Percentiles rank a stretch among this genome's conserved stretches.
These are phyloP conservation scores for Phaetusa simplex DNA, from an alignment of 2,113 vertebrate species.

Conservation along the genomic window DNA sequence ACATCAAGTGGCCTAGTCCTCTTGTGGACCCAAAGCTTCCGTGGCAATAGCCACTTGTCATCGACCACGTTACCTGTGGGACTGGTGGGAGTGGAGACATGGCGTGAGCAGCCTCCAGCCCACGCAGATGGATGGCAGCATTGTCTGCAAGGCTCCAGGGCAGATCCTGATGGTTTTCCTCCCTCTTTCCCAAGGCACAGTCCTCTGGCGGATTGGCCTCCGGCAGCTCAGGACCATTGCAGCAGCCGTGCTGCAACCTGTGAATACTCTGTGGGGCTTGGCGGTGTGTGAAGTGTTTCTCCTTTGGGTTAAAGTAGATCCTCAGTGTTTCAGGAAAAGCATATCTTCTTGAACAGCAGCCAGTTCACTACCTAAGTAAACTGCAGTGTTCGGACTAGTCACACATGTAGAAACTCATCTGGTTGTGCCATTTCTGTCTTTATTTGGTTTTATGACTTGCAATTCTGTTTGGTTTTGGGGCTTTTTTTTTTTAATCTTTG, in stretches of 20 bases:
- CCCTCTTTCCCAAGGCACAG: not conserved
- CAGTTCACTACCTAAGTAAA: not conserved
- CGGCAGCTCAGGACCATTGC: not conserved
- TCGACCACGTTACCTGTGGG: not conserved
- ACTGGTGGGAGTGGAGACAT: not conserved
- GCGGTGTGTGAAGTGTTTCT: not conserved
- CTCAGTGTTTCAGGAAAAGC: not conserved
- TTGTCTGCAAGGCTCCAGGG: not conserved
- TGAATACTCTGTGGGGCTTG: not conserved
- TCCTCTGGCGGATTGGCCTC: not conserved
- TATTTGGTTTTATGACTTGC: not conserved
- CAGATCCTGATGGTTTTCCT: not conserved
- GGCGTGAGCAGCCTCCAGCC: not conserved
- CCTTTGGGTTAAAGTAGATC: not conserved
- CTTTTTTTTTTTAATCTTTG: not conserved
- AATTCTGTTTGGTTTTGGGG: not conserved
- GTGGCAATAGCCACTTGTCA: not conserved
- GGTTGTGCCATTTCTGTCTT: not conserved
- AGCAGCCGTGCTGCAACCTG: not conserved
- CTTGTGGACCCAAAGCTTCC: not conserved
- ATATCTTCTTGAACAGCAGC: not conserved
- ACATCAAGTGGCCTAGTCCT: not conserved
- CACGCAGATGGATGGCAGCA: too few species aligned
- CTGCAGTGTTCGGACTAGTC: not conserved
- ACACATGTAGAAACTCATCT: not conserved